Conservation (phyloP, 2,797 vertebrate genomes). For the Smutsia gigantea region DNA sequence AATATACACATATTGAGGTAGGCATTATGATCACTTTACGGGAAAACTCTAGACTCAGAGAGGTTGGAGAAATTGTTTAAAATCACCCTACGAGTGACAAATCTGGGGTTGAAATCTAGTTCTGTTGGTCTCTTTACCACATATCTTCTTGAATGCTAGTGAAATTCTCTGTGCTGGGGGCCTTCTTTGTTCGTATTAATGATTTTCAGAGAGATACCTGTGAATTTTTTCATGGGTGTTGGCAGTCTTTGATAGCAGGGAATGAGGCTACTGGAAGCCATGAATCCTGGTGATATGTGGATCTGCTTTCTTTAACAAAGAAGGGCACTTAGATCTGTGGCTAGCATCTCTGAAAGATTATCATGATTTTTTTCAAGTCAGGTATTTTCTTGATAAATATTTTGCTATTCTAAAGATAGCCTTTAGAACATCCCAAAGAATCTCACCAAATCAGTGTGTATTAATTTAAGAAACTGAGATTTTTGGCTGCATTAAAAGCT, state of each 20-base stretch:
- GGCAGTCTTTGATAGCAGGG: background rate
- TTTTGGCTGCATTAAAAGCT: background rate
- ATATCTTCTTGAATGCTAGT: background rate
- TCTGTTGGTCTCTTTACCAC: background rate
- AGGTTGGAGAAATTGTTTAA: background rate
- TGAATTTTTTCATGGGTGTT: background rate
- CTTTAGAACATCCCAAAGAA: background rate
- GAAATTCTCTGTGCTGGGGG: background rate
- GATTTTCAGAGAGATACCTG: background rate
- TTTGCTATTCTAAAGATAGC: slow-evolving; percentile 46
- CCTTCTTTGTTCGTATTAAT: background rate
- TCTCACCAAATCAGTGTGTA: background rate
- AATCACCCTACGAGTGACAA: background rate
- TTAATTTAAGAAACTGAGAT: slow-evolving; percentile 28
- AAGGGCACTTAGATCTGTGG: slow-evolving; percentile 1
- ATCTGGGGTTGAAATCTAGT: background rate
- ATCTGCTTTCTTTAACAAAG: slow-evolving; percentile 36
- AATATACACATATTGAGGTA: background rate
- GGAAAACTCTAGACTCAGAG: slow-evolving; percentile 7
- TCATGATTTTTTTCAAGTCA: slow-evolving; percentile 34
- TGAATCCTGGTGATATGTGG: background rate
- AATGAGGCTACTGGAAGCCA: background rate
- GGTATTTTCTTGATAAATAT: slow-evolving; percentile 44
- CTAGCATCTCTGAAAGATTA: slow-evolving; percentile 11
- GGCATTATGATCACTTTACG: background rate